Evolutionary conservation across 2,113 vertebrate species (phyloP).

Genomic region (Notothenia rossii): DNA sequence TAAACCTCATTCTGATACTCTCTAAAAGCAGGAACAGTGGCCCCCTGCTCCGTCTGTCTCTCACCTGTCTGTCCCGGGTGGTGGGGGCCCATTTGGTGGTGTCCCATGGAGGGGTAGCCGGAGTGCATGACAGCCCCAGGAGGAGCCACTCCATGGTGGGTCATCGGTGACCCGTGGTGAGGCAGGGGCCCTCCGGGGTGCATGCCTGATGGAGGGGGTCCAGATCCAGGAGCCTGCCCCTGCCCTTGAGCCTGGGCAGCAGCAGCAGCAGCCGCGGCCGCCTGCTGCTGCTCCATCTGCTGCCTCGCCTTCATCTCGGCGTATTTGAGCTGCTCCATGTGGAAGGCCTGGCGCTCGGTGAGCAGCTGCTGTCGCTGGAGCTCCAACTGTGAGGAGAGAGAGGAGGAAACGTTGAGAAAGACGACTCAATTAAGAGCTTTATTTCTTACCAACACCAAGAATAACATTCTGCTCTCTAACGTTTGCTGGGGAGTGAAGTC

Average conservation of each 20-base stretch:
- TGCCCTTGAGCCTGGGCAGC: conserved; percentile 63
- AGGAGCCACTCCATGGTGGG: conserved; percentile 83
- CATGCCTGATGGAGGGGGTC: conserved; percentile 78
- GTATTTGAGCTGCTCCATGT: conserved; percentile 99
- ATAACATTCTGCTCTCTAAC: not conserved
- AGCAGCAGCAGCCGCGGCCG: conserved; percentile 57
- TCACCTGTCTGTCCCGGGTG: conserved; percentile 92
- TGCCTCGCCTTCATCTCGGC: conserved; percentile 95
- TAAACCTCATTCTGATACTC: no score
- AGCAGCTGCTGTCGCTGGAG: conserved; percentile 97
- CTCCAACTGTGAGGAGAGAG: conserved; percentile 85
- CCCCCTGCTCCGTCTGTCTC: not conserved
- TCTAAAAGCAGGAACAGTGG: not conserved
- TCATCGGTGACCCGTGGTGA: conserved; percentile 68
- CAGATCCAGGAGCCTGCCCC: conserved; percentile 59
- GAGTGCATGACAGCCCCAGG: conserved; percentile 86
- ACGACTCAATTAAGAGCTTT: not conserved
- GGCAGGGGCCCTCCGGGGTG: conserved; percentile 80
- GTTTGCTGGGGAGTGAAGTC: not conserved
- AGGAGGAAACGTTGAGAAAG: not conserved
- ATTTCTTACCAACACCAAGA: not conserved
- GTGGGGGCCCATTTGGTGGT: conserved; percentile 93
- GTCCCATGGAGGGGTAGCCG: conserved; percentile 90
- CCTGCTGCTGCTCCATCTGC: conserved; percentile 96
- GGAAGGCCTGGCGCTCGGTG: conserved; percentile 96